Base-by-base conservation (phyloP, 2,797 vertebrate genomes). In the Crypturellus tataupa region DNA sequence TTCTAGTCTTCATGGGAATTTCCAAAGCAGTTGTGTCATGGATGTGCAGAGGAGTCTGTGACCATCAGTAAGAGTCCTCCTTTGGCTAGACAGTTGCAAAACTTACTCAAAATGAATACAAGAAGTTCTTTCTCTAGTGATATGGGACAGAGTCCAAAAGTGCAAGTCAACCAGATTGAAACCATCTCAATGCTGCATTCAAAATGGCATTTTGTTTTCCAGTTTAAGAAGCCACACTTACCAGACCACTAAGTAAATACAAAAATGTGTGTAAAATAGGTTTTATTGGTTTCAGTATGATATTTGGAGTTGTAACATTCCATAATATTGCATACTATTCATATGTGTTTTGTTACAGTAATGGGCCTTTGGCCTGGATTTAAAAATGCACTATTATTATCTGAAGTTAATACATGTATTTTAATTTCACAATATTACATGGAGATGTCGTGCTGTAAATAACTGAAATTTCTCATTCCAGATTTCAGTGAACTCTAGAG, bases 321-420 rank as follows among this genome's bases (percentile, higher is more conserved):
- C 85, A 80, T 97, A 97, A 97, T 96, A 97, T 97, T 97, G 96
- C 97, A 98, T 98, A 98, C 96, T 96, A 93, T 75, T 97, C 80
- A 65, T 95, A 80, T 56, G 73, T 90, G 67, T 95, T 97, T 90
- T 87, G 86, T 97, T 93, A 90, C 87, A 96, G 96, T 83, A 96
- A 90, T 18, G 72, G 85, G 90, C 77, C 94, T 89, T 81, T 85
- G 95, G 76, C 85, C 76, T 96, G 84, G 65, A 85, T 93, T 94
- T 87, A 91, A 96, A 97, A 95, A 97, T 92, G 93, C 80, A 96
- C 83, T 95, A 96, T 93, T 64, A 64, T 91, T 90, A 93, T 40
- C 90, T 80, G 80, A 89, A 92, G 87, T 87, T 46, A 87, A 91
- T 17, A 69, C 0, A 89, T 85, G 33, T 75, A 90, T 69, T 87